Conservation (phyloP, 2,888 invertebrate species). For the Hirudinaria manillensis region DNA sequence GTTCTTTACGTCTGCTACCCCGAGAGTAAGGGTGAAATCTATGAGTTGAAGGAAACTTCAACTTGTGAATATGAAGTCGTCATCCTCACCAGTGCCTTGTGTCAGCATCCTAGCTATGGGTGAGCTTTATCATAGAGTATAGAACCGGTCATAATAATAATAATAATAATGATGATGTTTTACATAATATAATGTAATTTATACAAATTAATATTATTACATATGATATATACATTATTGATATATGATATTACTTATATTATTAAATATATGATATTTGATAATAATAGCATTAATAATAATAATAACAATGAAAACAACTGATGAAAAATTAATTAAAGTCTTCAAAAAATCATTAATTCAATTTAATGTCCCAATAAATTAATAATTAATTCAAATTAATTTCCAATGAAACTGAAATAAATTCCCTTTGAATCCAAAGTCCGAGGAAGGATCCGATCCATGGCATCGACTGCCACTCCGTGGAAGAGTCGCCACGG, state of each 20-base stretch:
- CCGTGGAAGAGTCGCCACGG: conserved; percentile 47
- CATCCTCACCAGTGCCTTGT: conserved; percentile 77
- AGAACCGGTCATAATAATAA: background rate
- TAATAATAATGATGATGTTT: background rate
- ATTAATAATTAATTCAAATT: too few relatives aligned
- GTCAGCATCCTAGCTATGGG: conserved; percentile 74
- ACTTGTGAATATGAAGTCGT: conserved; percentile 91
- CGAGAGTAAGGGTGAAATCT: conserved; percentile 83
- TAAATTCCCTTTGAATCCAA: background rate
- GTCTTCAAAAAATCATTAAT: too few relatives aligned
- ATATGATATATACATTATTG: background rate
- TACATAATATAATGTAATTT: too few relatives aligned
- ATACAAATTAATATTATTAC: background rate
- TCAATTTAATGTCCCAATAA: too few relatives aligned
- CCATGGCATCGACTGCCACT: conserved; percentile 52
- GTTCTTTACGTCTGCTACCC: conserved; percentile 74
- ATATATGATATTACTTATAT: background rate
- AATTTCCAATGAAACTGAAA: too few relatives aligned
- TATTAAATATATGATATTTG: too few relatives aligned
- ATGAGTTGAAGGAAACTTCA: conserved; percentile 82
- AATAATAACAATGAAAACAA: too few relatives aligned
- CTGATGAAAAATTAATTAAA: too few relatives aligned
- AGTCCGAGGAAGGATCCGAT: conserved; percentile 51
- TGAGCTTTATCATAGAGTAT: too few relatives aligned
- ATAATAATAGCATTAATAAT: too few relatives aligned